Evolutionary conservation across 2,797 vertebrate species (phyloP).

Genomic region (Poeciliopsis presidionis): DNA sequence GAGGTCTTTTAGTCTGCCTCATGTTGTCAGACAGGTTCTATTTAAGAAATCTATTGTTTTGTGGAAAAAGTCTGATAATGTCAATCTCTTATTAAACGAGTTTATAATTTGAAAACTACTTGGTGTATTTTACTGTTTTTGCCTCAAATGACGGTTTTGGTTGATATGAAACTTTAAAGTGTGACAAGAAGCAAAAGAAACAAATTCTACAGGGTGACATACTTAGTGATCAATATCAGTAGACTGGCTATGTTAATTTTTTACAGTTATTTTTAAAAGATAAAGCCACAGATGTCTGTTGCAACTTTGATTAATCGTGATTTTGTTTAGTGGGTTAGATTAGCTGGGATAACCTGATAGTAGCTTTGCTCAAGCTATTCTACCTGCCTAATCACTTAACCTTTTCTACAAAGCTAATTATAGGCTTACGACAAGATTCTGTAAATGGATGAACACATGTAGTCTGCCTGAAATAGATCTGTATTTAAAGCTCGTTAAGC

Average conservation of each 20-base stretch:
- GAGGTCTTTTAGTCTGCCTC: neutral
- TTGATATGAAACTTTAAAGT: neutral
- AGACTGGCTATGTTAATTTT: neutral
- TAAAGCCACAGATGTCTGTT: constrained; percentile 1
- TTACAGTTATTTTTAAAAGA: neutral
- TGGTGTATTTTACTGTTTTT: neutral
- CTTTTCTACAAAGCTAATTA: constrained; percentile 65
- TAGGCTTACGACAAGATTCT: constrained; percentile 64
- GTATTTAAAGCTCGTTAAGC: constrained; percentile 41
- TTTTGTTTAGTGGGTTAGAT: constrained; percentile 49
- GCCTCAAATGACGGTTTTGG: neutral
- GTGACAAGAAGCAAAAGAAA: neutral
- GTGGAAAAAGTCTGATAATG: neutral
- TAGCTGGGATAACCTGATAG: constrained; percentile 45
- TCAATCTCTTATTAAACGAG: neutral
- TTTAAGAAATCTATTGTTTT: neutral
- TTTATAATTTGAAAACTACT: neutral
- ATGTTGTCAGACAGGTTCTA: neutral
- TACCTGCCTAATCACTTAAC: constrained; percentile 52
- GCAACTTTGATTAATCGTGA: constrained; percentile 19
- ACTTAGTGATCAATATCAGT: neutral
- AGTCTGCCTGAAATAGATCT: constrained; percentile 44
- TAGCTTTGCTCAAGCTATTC: constrained; percentile 57
- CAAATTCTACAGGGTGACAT: neutral
- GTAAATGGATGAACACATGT: constrained; percentile 52